These are phyloP conservation scores for Orius insidiosus DNA, from an alignment of 1,140 invertebrate genomes.

Conservation along the genomic window DNA sequence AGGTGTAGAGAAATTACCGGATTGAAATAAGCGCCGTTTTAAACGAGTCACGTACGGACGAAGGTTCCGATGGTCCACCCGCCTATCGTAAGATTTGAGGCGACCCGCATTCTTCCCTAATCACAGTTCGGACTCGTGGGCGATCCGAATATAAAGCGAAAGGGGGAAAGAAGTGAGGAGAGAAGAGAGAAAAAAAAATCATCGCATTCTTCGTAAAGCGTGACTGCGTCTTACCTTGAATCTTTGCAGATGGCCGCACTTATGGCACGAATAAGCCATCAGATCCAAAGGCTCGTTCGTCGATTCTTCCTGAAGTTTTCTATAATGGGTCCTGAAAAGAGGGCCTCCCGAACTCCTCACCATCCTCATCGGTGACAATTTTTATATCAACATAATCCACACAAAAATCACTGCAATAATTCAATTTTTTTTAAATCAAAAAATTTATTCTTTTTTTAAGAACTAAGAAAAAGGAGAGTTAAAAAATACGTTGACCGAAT, in stretches of 20 bases:
- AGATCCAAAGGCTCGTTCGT: slow-evolving; percentile 25
- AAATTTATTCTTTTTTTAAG: not conserved
- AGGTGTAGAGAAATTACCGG: too few species aligned
- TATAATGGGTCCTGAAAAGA: slow-evolving; percentile 38
- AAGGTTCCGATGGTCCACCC: too few species aligned
- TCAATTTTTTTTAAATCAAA: not conserved
- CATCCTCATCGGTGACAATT: slow-evolving; percentile 22
- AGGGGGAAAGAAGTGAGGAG: too few species aligned
- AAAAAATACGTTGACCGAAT: not conserved
- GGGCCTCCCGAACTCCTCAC: slow-evolving; percentile 28
- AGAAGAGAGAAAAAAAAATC: not conserved
- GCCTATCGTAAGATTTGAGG: too few species aligned
- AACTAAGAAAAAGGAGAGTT: not conserved
- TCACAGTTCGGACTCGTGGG: too few species aligned
- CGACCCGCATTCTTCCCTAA: too few species aligned
- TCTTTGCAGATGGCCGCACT: slow-evolving; percentile 42
- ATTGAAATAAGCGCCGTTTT: too few species aligned
- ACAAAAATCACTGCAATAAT: not conserved
- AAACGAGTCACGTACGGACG: too few species aligned
- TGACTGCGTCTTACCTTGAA: slow-evolving; percentile 33
- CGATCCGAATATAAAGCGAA: too few species aligned
- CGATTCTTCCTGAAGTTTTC: slow-evolving; percentile 37
- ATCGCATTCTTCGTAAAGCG: not conserved
- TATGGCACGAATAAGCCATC: slow-evolving; percentile 41
- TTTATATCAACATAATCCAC: too few species aligned